phyloP scores from a whole-genome alignment of 2,113 vertebrate genomes.

The Muscicapa adusta region DNA sequence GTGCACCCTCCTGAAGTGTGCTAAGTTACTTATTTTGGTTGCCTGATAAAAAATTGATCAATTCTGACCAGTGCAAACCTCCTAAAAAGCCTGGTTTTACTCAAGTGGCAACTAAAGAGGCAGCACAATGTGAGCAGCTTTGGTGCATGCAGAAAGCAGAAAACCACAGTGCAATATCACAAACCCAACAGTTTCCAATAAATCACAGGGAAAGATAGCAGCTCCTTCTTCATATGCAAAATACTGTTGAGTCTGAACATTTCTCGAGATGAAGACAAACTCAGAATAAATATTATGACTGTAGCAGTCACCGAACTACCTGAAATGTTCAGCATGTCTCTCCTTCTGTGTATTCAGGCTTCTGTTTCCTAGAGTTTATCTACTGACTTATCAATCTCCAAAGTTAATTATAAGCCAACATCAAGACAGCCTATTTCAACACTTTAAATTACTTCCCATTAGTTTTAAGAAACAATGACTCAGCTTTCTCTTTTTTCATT shows the following conservation, averaged over 20 bases:
- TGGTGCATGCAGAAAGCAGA: not conserved
- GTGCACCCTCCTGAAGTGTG: not conserved
- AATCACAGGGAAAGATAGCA: not conserved
- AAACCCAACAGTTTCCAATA: slow-evolving; percentile 38
- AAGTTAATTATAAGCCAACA: not conserved
- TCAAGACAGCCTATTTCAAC: not conserved
- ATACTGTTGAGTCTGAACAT: not conserved
- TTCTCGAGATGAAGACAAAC: not conserved
- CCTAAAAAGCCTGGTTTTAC: slow-evolving; percentile 54
- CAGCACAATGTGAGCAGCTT: not conserved
- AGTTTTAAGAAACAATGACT: not conserved
- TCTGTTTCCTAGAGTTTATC: not conserved
- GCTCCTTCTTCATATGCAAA: not conserved
- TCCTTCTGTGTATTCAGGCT: not conserved
- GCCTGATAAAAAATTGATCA: slow-evolving; percentile 72
- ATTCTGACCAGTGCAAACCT: slow-evolving; percentile 46
- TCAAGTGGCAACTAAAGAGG: slow-evolving; percentile 35
- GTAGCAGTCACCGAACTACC: not conserved
- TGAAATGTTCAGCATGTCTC: not conserved
- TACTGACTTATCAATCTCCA: not conserved
- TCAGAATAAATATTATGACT: not conserved
- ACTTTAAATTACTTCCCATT: not conserved
- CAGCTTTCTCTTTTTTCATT: not conserved
- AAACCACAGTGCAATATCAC: not conserved
- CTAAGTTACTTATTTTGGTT: slow-evolving; percentile 60